Evolutionary conservation across 2,888 invertebrate genomes (phyloP), one percentile per base, ranked within the genome.

Genomic region (Apoda limacodes): DNA sequence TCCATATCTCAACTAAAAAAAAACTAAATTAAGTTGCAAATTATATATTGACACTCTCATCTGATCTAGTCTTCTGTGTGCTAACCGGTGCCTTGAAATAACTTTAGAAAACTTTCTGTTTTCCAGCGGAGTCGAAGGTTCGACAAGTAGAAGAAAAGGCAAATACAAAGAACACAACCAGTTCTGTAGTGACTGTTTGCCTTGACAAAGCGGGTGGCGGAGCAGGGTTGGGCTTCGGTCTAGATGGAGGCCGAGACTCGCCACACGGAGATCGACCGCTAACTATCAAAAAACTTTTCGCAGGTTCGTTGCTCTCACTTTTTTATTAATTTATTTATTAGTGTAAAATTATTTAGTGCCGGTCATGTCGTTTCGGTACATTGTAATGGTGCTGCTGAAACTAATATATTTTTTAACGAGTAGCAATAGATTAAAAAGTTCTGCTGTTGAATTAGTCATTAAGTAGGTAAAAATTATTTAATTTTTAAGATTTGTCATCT

Each of bases 241-340:
- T 97, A 42, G 95, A 96, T 55, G 97, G 97, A 30, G 97, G 97
- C 27, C 88, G 90, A 45, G 94, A 93, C 64, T 95, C 95, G 13
- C 93, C 93, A 4, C 83, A 88, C 37, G 97, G 97, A 13, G 93
- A 96, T 68, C 85, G 88, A 52, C 95, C 96, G 25, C 85, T 97
- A 40, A 86, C 90, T 30, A 88, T 97, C 50, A 96, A 95, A 71
- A 94, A 95, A 80, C 88, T 97, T 47, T 97, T 96, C 62, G 92
- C 92, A 83, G 95, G 96, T 95, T 69, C 61, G 48, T 35, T 19
- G 35, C 23, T 13, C 10, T 28, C n/a, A n/a, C n/a, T n/a, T n/a
- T n/a, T n/a, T n/a, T n/a, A n/a, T n/a, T n/a, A n/a, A n/a, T n/a
- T n/a, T n/a, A n/a, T n/a, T n/a, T n/a, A n/a, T n/a, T n/a, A n/a